Evolutionary conservation across 1,140 invertebrate genomes (phyloP).

Genomic region (Gonioctena quinquepunctata): DNA sequence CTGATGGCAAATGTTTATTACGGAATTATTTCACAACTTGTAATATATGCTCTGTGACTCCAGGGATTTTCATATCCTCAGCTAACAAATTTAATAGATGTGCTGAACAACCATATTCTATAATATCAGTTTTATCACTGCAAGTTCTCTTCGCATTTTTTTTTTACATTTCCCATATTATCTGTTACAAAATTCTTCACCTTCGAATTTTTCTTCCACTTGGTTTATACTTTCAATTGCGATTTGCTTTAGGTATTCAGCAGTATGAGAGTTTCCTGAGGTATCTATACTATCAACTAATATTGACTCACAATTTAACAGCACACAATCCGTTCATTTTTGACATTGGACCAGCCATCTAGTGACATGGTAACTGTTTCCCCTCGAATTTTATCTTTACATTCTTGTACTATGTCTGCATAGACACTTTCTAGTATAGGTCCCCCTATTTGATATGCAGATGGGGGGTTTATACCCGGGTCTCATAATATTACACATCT

Average conservation of each 20-base stretch:
- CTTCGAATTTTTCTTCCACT: background rate
- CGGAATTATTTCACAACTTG: conserved; percentile 3
- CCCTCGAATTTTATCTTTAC: background rate
- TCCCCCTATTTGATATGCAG: background rate
- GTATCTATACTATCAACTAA: background rate
- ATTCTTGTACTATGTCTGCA: background rate
- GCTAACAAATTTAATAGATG: background rate
- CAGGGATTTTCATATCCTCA: background rate
- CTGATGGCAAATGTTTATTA: conserved; percentile 4
- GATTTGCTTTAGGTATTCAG: background rate
- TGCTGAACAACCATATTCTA: conserved; percentile 4
- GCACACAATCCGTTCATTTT: background rate
- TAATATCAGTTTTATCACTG: background rate
- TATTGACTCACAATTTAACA: background rate
- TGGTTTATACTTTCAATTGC: background rate
- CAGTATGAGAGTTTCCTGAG: background rate
- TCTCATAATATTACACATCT: background rate
- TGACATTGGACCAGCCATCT: background rate
- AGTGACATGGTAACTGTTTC: background rate
- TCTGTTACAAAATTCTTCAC: background rate
- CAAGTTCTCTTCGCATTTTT: background rate
- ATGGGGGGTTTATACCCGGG: background rate
- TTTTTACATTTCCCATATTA: background rate
- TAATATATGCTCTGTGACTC: background rate
- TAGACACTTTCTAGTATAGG: background rate